phyloP scores from a whole-genome alignment of 2,113 vertebrate genomes.

The Rhegmatorhina hoffmannsi region DNA sequence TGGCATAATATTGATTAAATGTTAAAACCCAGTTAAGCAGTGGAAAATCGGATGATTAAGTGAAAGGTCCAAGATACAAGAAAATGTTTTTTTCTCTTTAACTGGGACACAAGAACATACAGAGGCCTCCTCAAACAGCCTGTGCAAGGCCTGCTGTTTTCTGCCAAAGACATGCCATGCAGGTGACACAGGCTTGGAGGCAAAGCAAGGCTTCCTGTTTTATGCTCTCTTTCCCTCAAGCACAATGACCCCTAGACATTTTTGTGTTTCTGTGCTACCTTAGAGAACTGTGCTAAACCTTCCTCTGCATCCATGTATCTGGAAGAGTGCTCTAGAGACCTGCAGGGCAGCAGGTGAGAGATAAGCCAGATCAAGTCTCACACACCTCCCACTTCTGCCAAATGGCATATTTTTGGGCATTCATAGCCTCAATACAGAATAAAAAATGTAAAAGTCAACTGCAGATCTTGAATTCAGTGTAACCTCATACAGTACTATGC shows the following conservation, averaged over 20 bases:
- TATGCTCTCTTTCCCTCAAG: rapidly evolving
- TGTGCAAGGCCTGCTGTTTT: neutral
- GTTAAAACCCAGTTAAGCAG: conserved; percentile 7
- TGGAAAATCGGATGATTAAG: neutral
- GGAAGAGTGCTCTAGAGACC: neutral
- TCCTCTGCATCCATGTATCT: too few relatives aligned
- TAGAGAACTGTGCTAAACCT: neutral
- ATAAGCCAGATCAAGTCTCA: neutral
- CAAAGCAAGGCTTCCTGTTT: neutral
- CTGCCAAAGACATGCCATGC: neutral
- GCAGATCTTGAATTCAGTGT: neutral
- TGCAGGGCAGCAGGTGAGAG: neutral
- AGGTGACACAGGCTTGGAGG: neutral
- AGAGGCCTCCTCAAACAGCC: neutral
- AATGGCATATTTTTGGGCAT: neutral
- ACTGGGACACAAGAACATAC: neutral
- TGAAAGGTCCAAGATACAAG: neutral
- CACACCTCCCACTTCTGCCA: neutral
- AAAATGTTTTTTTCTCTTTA: conserved; percentile 18
- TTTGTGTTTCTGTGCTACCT: neutral
- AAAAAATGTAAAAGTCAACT: neutral
- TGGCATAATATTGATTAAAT: neutral
- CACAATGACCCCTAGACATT: neutral
- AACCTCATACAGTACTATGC: neutral
- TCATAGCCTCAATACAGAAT: neutral